Evolutionary conservation across 2,113 vertebrate genomes (phyloP).

Genomic region (Epinephelus fuscoguttatus): DNA sequence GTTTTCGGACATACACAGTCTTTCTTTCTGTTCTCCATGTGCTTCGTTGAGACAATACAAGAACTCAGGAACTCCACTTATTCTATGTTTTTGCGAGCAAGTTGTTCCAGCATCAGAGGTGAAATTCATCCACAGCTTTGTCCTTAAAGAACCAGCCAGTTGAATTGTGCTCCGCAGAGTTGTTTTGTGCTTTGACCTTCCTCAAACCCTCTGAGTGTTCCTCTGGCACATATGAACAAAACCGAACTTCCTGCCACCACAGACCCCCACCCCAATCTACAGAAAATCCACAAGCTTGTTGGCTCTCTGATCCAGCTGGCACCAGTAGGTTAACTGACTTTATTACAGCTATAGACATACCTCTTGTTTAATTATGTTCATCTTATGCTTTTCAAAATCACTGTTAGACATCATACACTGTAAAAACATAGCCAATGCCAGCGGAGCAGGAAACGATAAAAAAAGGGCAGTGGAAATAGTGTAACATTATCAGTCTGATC

Average conservation of each 20-base stretch:
- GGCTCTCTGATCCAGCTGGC: conserved; percentile 22
- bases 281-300: conserved; percentile 39
- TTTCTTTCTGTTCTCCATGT: background rate
- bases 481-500: conserved; percentile 42
- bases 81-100: background rate
- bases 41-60: background rate
- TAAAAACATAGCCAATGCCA: background rate
- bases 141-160: conserved; percentile 37
- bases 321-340: conserved; percentile 29
- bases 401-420: background rate
- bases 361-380: background rate
- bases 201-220: conserved; percentile 52
- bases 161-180: conserved; percentile 31
- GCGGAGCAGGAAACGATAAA: background rate
- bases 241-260: conserved; percentile 61
- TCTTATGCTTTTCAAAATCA: conserved; percentile 10
- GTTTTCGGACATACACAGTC: conserved; percentile 1
- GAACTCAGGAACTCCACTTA: background rate
- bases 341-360: conserved; percentile 10
- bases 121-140: conserved; percentile 19
- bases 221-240: conserved; percentile 70
- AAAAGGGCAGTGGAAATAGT: conserved; percentile 6
- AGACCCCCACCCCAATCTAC: conserved; percentile 38
- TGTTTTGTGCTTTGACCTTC: conserved; percentile 64
- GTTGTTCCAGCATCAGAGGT: background rate